Percentiles rank a stretch among this genome's conserved stretches.
Conservation (phyloP, 2,113 vertebrate genomes). For the Catharus minimus region DNA sequence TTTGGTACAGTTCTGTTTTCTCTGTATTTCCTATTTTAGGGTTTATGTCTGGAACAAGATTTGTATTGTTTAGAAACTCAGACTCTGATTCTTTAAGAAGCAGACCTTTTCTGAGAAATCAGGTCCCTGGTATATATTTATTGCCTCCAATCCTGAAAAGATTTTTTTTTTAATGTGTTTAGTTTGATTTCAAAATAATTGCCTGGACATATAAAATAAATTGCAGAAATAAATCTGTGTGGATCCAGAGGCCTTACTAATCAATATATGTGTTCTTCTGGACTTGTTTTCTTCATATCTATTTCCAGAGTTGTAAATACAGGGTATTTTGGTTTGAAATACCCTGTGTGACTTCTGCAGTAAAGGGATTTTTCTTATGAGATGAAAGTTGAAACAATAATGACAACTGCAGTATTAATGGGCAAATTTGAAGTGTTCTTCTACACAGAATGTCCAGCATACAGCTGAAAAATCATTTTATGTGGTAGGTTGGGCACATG, state of each 20-base stretch:
- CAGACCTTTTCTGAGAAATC: not conserved
- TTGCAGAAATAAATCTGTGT: not conserved
- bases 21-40: not conserved
- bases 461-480: not conserved
- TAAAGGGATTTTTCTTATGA: not conserved
- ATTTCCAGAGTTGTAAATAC: conserved; percentile 12
- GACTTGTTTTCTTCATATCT: not conserved
- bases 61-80: not conserved
- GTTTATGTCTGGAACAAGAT: not conserved
- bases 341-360: not conserved
- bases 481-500: not conserved
- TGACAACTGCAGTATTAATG: not conserved
- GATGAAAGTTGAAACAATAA: not conserved
- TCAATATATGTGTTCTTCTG: conserved; percentile 11
- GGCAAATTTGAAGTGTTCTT: not conserved
- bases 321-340: conserved; percentile 1
- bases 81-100: not conserved
- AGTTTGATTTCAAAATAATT: conserved; percentile 21
- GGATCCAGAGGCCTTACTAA: not conserved
- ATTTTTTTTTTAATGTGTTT: not conserved
- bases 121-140: not conserved
- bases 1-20: not conserved
- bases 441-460: not conserved
- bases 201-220: not conserved
- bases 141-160: not conserved